A percentile compares a stretch with the other conserved stretches of the same genome.
phyloP scores from a whole-genome alignment of 2,888 invertebrate species.

The Graphium colonna region DNA sequence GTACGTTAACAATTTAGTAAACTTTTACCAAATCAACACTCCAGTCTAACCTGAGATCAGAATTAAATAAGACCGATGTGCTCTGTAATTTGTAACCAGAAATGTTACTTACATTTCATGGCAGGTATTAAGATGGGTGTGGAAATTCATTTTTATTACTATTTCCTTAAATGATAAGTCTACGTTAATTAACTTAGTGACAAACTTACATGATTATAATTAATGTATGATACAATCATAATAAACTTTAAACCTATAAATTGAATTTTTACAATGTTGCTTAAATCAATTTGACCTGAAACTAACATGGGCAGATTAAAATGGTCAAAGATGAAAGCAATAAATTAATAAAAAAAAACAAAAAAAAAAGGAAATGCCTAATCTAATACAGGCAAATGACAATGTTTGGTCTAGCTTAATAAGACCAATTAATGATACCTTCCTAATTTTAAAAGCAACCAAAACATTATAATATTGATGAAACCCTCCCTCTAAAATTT shows the following conservation, averaged over 20 bases:
- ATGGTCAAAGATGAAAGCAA: constrained; percentile 33
- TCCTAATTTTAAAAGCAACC: constrained; percentile 16
- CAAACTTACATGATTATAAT: constrained; percentile 56
- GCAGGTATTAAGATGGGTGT: constrained; percentile 25
- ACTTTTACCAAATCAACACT: constrained; percentile 74
- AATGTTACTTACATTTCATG: constrained; percentile 30
- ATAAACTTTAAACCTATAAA: constrained; percentile 52
- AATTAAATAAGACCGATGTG: constrained; percentile 38
- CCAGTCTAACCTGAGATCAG: constrained; percentile 70
- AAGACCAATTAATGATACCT: constrained; percentile 14
- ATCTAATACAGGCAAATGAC: neutral
- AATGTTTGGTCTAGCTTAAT: neutral
- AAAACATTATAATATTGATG: neutral
- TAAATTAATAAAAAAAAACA: constrained; percentile 22
- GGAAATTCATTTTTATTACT: constrained; percentile 38
- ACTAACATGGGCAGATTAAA: constrained; percentile 52
- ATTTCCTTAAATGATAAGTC: constrained; percentile 47
- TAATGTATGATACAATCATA: constrained; percentile 66
- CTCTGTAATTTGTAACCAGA: constrained; percentile 34
- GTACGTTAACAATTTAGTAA: constrained; percentile 77
- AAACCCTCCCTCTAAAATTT: constrained; percentile 20
- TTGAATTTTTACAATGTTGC: constrained; percentile 55
- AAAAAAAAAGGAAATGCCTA: constrained; percentile 8
- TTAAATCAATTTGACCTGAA: constrained; percentile 45
- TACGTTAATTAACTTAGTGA: constrained; percentile 59